Conservation (phyloP, 2,113 vertebrate species). For the Circaetus gallicus region DNA sequence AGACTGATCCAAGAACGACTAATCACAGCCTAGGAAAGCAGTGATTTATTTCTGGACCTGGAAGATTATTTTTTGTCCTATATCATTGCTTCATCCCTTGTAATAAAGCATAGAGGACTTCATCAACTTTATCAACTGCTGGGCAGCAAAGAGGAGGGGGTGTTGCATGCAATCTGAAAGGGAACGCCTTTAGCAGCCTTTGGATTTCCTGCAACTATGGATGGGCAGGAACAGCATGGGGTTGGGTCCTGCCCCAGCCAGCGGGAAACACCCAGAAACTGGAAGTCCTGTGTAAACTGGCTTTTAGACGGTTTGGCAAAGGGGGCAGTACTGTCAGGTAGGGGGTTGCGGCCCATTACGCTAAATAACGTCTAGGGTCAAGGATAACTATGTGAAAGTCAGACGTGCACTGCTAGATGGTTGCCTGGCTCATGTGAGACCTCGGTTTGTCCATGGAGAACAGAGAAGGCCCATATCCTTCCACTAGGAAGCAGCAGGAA, state of each 20-base stretch:
- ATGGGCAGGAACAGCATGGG: not conserved
- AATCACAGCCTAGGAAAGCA: not conserved
- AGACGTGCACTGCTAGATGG: not conserved
- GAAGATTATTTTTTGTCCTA: not conserved
- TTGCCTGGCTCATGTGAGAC: not conserved
- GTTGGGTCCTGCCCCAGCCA: not conserved
- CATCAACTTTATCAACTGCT: not conserved
- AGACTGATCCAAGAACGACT: not conserved
- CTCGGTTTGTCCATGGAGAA: not conserved
- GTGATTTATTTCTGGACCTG: not conserved
- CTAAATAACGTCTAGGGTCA: not conserved
- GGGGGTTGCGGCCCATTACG: not conserved
- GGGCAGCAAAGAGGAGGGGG: not conserved
- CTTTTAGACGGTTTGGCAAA: not conserved
- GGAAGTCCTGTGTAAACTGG: not conserved
- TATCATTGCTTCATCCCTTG: not conserved
- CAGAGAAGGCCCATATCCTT: not conserved
- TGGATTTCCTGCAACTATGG: not conserved
- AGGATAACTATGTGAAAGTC: not conserved
- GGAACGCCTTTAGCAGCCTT: not conserved
- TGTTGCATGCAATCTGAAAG: not conserved
- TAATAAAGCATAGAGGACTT: not conserved
- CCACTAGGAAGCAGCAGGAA: not conserved
- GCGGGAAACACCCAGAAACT: not conserved
- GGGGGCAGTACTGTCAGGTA: not conserved